phyloP scores from a whole-genome alignment of 2,113 vertebrate genomes.

The Syrrhaptes paradoxus region DNA sequence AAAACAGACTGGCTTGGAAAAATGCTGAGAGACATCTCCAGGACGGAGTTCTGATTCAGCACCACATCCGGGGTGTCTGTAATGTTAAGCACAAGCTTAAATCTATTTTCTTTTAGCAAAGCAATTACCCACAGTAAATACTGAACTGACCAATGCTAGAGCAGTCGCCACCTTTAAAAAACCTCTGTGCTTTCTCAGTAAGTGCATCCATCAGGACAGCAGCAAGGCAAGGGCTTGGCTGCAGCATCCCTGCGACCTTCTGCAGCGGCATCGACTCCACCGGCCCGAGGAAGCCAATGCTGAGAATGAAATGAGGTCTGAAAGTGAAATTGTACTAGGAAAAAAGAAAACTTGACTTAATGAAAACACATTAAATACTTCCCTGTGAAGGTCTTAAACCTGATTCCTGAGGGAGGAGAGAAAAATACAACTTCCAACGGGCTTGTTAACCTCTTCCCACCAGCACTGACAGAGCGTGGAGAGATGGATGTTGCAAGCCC shows the following conservation, averaged over 20 bases:
- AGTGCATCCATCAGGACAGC: background rate
- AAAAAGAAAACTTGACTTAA: background rate
- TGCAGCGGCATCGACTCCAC: accelerated
- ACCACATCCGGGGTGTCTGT: background rate
- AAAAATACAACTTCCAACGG: background rate
- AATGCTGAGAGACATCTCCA: background rate
- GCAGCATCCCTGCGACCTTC: background rate
- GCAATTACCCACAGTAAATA: background rate
- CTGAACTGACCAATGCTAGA: background rate
- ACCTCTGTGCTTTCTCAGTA: background rate
- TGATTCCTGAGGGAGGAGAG: background rate
- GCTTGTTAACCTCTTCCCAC: constrained; percentile 17
- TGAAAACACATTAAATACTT: constrained; percentile 43
- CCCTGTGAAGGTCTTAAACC: constrained; percentile 43
- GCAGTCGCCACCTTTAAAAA: background rate
- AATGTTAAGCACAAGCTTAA: background rate
- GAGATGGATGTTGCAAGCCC: background rate
- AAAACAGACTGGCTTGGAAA: background rate
- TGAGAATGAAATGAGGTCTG: background rate
- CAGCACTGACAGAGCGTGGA: background rate
- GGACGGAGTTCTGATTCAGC: background rate
- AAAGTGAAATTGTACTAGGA: background rate
- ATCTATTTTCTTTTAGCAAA: background rate
- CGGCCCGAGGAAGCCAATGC: background rate
- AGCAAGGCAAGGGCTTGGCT: background rate